Base-by-base conservation (phyloP, 2,113 vertebrate species). In the Eolophus roseicapilla region DNA sequence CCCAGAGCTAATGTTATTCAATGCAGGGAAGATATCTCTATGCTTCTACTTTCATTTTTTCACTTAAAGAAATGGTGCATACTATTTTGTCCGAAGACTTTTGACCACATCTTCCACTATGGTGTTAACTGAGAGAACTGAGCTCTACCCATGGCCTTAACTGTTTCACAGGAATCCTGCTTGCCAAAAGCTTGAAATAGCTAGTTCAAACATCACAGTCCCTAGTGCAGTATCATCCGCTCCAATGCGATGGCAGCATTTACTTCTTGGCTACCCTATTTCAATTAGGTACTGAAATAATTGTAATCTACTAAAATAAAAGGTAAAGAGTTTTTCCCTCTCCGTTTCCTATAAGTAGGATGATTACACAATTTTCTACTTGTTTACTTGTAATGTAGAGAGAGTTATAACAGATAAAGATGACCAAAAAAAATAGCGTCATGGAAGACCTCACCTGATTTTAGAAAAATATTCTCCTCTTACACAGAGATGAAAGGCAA, bases 141-240 rank as follows among this genome's bases (percentile, higher is more conserved):
- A 90, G 71, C 7, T 86, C 4, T 55, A 46, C 6, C 9, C 8
- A 10, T 7, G 2, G 21, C 8, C 0, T 0, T 25, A 67, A 78
- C 8, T 46, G 20, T 50, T 73, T 82, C 52, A 59, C 8, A 35
- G 23, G 79, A 85, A 55, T 68, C 35, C 84, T 20, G 25, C 46
- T 63, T 63, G 19, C 28, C 64, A 33, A 79, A 82, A 71, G 63
- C 17, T 43, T 75, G 17, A 44, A 70, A 5, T 19, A 85, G 12
- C 3, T 85, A 11, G 11, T 57, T 82, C 35, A 76, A 28, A 37
- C 6, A 59, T 11, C 17, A 29, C 17, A 67, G 21, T 3, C 20
- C 35, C n/a, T 17, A 37, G 7, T 13, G 25, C 6, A 39, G 3
- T 35, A 74, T 44, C 16, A 55, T 46, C 25, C 65, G 4, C 9